Evolutionary conservation across 2,888 invertebrate genomes (phyloP).

Genomic region (Catotricha subobsoleta): DNA sequence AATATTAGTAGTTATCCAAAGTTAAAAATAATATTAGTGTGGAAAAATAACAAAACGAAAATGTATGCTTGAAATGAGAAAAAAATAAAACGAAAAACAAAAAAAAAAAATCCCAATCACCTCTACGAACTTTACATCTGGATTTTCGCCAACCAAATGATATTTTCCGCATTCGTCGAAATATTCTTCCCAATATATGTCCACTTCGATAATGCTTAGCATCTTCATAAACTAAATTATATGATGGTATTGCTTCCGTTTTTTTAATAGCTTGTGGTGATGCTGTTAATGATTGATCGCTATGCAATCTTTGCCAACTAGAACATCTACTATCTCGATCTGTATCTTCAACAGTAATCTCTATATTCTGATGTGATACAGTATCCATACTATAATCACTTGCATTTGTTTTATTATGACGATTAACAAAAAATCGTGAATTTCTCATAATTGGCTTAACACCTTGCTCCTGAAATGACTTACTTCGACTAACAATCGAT

Average conservation of each 20-base stretch:
- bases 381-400: slow-evolving; percentile 25
- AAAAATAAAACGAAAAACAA: too few species aligned
- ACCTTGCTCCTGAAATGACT: slow-evolving; percentile 29
- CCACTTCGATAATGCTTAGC: slow-evolving; percentile 12
- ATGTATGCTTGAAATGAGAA: too few species aligned
- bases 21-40: too few species aligned
- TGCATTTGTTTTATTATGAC: slow-evolving; percentile 14
- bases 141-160: slow-evolving; percentile 29
- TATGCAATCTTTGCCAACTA: neutral
- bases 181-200: slow-evolving; percentile 24
- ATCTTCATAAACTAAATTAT: neutral
- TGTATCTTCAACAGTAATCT: slow-evolving; percentile 28
- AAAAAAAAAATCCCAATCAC: too few species aligned
- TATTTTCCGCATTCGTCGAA: slow-evolving; percentile 26
- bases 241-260: neutral
- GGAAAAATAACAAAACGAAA: too few species aligned
- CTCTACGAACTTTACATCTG: slow-evolving; percentile 28
- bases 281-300: neutral
- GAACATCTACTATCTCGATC: slow-evolving; percentile 24
- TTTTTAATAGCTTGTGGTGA: neutral
- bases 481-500: slow-evolving; percentile 19
- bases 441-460: slow-evolving; percentile 17
- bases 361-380: slow-evolving; percentile 24
- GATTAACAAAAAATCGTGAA: slow-evolving; percentile 10
- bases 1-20: too few species aligned